Evolutionary conservation across 2,888 invertebrate species (phyloP), one percentile per base, ranked within the genome.

Genomic region (Agrotis ipsilon): DNA sequence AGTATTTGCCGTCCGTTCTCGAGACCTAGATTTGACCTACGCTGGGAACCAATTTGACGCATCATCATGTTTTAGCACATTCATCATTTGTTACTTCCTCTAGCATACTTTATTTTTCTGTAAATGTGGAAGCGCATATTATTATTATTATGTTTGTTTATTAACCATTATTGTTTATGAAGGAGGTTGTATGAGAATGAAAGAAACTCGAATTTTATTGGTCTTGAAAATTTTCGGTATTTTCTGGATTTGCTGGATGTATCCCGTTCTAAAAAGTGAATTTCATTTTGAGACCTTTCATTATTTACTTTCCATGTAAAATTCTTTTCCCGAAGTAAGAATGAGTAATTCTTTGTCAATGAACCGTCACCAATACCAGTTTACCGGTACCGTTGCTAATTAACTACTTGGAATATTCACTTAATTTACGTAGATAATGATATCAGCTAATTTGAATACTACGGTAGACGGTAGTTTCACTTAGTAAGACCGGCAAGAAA

Each of bases 1-100:
- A 61, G 51, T 68, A 65, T 52, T 39, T 67, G 64, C 55, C 55
- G 51, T 11, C 27, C 55, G 51, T 11, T 21, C 57, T 39, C 18
- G 32, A 82, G 74, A 73, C 75, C 79, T 68, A 66, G 65, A 79
- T 82, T 79, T 68, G 66, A 68, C 63, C 65, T 49, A 52, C 73
- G 58, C 58, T 43, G 27, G 49, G n/a, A 59, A 52, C 52, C 16
- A 57, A 72, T 62, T 72, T 49, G 78, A 78, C 46, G 64, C 51
- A 65, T 55, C 62, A 55, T 62, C 49, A 43, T 64, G 7, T 61
- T 64, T 81, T 69, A 68, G 60, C 27, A 57, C 55, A 58, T 69
- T 61, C 59, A 62, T 66, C 43, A 21, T 43, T 68, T 54, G 19
- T 19, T 64, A 18, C 19, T 58, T 61, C 71, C 48, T 55, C 27